phyloP scores from a whole-genome alignment of 2,888 invertebrate species.

The Drepana falcataria region DNA sequence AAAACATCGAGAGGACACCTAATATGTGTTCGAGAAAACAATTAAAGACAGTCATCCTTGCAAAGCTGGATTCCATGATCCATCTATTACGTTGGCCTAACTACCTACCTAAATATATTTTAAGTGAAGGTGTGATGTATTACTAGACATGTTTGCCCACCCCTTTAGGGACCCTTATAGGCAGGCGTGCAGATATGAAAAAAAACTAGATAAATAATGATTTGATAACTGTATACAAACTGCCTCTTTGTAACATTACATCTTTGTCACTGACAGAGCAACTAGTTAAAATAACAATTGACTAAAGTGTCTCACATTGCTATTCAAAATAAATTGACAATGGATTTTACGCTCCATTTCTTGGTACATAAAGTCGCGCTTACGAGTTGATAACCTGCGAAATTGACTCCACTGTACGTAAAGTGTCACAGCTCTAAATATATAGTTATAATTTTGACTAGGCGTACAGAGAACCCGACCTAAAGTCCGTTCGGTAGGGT shows the following conservation, averaged over 20 bases:
- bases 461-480: background rate
- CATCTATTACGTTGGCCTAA: too few species aligned
- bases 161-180: too few species aligned
- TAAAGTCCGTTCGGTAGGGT: background rate
- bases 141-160: too few species aligned
- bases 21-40: too few species aligned
- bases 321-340: slow-evolving; percentile 8
- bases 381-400: slow-evolving; percentile 23
- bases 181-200: too few species aligned
- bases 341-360: slow-evolving; percentile 31
- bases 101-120: too few species aligned
- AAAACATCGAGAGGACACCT: too few species aligned
- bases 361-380: slow-evolving; percentile 25
- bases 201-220: too few species aligned
- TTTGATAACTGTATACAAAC: too few species aligned
- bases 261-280: background rate
- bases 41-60: too few species aligned
- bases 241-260: background rate
- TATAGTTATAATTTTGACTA: slow-evolving; percentile 19
- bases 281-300: background rate
- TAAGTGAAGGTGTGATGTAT: too few species aligned
- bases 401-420: slow-evolving; percentile 24
- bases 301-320: background rate
- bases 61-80: too few species aligned
- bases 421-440: slow-evolving; percentile 24